Evolutionary conservation across 2,888 invertebrate genomes (phyloP).

Genomic region (Zaprionus lineosus): DNA sequence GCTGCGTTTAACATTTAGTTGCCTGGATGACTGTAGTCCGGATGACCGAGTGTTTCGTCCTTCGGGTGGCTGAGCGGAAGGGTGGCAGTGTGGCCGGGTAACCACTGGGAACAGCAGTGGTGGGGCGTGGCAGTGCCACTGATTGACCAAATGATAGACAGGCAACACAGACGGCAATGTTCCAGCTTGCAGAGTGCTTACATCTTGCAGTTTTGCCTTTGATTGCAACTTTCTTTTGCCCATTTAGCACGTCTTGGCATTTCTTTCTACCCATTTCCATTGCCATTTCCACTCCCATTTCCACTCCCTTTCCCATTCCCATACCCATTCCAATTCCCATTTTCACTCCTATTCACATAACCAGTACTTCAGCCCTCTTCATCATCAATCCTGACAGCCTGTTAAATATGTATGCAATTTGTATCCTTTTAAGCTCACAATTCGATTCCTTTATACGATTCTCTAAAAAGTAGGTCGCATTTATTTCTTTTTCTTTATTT

Average conservation of each 20-base stretch:
- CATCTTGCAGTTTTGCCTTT: constrained; percentile 61
- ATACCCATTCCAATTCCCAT: neutral
- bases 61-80: too few relatives aligned
- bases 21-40: constrained; percentile 36
- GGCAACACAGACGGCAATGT: constrained; percentile 34
- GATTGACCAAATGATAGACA: constrained; percentile 71
- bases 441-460: constrained; percentile 4
- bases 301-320: constrained; percentile 8
- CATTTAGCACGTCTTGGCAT: constrained; percentile 65
- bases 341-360: neutral
- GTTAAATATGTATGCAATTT: constrained; percentile 52
- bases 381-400: constrained; percentile 23
- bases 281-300: neutral
- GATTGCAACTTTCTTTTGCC: constrained; percentile 66
- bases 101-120: neutral
- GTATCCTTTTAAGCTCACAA: constrained; percentile 30
- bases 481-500: neutral
- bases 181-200: constrained; percentile 34
- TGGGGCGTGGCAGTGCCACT: constrained; percentile 43
- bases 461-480: constrained; percentile 33
- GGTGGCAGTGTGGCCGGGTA: too few relatives aligned
- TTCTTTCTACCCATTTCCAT: constrained; percentile 31
- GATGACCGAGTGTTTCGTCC: neutral
- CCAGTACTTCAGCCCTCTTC: too few relatives aligned
- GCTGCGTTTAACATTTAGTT: constrained; percentile 60